Evolutionary conservation across 2,888 invertebrate species (phyloP).

Genomic region (Andricus quercusramuli): DNA sequence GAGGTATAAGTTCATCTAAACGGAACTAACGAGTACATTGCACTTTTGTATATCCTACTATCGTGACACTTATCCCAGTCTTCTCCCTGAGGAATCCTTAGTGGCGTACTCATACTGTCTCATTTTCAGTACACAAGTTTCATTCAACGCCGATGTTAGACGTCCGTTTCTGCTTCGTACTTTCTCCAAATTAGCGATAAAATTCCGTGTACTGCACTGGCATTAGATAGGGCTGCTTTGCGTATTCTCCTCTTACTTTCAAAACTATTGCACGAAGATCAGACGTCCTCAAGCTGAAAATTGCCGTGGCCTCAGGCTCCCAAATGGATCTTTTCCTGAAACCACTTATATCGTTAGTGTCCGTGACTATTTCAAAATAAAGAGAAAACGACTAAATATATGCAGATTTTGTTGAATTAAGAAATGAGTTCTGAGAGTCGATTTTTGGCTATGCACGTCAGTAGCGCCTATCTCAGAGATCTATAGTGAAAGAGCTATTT

Average conservation of each 20-base stretch:
- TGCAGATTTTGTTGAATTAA: too few species aligned
- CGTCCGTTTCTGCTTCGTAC: constrained; percentile 38
- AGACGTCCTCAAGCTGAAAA: constrained; percentile 54
- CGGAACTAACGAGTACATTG: constrained; percentile 50
- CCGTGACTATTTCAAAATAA: constrained; percentile 9
- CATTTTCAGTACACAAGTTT: not conserved
- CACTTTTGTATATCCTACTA: constrained; percentile 17
- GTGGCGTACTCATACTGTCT: not conserved
- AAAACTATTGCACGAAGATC: constrained; percentile 60
- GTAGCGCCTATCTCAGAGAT: too few species aligned
- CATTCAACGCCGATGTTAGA: constrained; percentile 2
- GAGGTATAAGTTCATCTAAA: constrained; percentile 47
- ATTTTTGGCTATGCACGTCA: too few species aligned
- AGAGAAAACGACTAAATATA: not conserved
- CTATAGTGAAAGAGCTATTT: too few species aligned
- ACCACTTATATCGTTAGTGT: not conserved
- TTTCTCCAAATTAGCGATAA: constrained; percentile 69
- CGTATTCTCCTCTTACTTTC: constrained; percentile 66
- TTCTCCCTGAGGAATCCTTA: not conserved
- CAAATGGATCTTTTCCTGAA: constrained; percentile 47
- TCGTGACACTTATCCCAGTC: not conserved
- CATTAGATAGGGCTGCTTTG: constrained; percentile 65
- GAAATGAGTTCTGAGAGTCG: too few species aligned
- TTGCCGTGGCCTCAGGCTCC: constrained; percentile 47
- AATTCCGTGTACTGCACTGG: constrained; percentile 52